Evolutionary conservation across 2,113 vertebrate genomes (phyloP).

Genomic region (Scomber scombrus): DNA sequence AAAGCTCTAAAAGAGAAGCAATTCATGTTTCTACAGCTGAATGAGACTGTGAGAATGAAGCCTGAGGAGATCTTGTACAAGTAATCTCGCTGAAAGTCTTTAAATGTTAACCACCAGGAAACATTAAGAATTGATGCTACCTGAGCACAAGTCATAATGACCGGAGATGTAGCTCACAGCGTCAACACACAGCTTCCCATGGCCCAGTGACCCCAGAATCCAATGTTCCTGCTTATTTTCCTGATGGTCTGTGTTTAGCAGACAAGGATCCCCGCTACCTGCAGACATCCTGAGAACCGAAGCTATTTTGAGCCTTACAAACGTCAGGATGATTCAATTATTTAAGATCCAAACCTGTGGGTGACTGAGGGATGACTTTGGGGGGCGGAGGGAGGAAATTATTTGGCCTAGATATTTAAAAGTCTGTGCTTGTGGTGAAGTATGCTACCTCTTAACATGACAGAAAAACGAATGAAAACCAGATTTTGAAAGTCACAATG

Average conservation of each 20-base stretch:
- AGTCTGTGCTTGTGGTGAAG: neutral
- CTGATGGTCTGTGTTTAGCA: constrained; percentile 29
- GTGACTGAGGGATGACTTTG: neutral
- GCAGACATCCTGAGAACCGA: constrained; percentile 29
- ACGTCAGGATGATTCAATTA: constrained; percentile 46
- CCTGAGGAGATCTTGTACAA: neutral
- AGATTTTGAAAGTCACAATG: neutral
- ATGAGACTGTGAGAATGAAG: too few relatives aligned
- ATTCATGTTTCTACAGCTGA: too few relatives aligned
- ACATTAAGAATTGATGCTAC: constrained; percentile 28
- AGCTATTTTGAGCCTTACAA: constrained; percentile 53
- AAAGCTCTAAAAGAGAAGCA: too few relatives aligned
- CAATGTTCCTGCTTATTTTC: constrained; percentile 14
- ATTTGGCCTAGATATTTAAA: constrained; percentile 10
- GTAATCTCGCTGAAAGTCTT: neutral
- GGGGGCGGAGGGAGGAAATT: neutral
- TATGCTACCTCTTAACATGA: neutral
- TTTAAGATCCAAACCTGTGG: constrained; percentile 50
- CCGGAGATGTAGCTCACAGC: neutral
- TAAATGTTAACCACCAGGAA: constrained; percentile 21
- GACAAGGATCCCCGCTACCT: constrained; percentile 18
- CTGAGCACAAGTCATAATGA: neutral
- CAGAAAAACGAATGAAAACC: neutral
- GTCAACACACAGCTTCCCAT: neutral
- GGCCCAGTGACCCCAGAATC: constrained; percentile 14